Percentiles rank a stretch among this genome's conserved stretches.
phyloP scores from a whole-genome alignment of 2,113 vertebrate species.

The Nanorana parkeri region DNA sequence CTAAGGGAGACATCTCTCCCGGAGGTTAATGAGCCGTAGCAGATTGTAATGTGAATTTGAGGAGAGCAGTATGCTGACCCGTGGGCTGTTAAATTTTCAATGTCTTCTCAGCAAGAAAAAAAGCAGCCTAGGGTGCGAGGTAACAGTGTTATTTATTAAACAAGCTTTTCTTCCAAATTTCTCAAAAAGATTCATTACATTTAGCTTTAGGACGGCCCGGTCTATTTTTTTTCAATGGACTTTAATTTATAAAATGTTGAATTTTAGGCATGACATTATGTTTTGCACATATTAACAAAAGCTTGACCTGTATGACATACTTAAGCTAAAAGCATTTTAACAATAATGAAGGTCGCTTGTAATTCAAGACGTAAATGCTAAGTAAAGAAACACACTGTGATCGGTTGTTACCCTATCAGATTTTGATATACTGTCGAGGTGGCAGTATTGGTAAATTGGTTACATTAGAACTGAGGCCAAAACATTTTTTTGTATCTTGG shows the following conservation, averaged over 20 bases:
- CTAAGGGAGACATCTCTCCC: not conserved
- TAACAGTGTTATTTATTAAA: not conserved
- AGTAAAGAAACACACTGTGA: too few relatives aligned
- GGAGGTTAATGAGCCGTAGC: constrained; percentile 21
- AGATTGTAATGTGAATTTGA: constrained; percentile 1
- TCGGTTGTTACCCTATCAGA: too few relatives aligned
- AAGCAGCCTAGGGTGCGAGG: not conserved
- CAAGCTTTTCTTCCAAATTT: not conserved
- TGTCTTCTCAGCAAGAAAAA: constrained; percentile 22
- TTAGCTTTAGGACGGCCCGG: not conserved
- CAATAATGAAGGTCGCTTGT: too few relatives aligned
- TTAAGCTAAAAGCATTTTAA: too few relatives aligned
- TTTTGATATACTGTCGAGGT: too few relatives aligned
- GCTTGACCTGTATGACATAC: too few relatives aligned
- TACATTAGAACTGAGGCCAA: too few relatives aligned
- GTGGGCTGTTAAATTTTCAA: not conserved
- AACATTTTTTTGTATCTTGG: too few relatives aligned
- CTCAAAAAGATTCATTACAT: not conserved
- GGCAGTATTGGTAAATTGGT: too few relatives aligned
- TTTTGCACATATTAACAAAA: too few relatives aligned
- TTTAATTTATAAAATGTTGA: not conserved
- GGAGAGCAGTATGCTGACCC: constrained; percentile 26
- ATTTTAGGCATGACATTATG: too few relatives aligned
- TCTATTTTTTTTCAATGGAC: not conserved
- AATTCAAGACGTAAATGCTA: too few relatives aligned